A percentile compares a stretch with the other conserved stretches of the same genome.
phyloP scores from a whole-genome alignment of 2,113 vertebrate genomes.

The Alouatta palliata region DNA sequence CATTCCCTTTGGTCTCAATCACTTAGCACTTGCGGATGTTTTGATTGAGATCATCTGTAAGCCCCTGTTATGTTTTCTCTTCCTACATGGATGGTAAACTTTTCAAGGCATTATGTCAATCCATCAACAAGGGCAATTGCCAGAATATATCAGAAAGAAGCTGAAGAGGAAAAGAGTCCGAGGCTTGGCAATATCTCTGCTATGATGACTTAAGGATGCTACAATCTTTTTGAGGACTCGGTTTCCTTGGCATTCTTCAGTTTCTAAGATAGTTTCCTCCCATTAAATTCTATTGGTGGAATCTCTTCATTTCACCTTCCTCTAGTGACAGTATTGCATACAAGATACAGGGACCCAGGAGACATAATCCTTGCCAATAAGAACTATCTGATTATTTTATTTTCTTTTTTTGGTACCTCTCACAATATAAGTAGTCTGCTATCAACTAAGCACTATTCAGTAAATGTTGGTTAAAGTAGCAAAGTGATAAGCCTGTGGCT shows the following conservation, averaged over 20 bases:
- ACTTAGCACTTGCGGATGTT: constrained; percentile 54
- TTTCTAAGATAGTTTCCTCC: not conserved
- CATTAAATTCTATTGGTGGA: not conserved
- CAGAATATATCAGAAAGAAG: not conserved
- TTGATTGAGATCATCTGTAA: constrained; percentile 57
- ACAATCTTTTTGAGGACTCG: not conserved
- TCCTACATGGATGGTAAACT: not conserved
- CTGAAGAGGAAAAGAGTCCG: not conserved
- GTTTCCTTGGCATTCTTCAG: not conserved
- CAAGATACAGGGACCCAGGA: not conserved
- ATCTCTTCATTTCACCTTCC: not conserved
- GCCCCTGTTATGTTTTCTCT: constrained; percentile 37
- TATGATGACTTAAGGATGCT: not conserved
- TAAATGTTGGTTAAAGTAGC: not conserved
- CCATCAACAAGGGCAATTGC: not conserved
- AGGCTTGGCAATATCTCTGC: not conserved
- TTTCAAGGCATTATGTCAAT: not conserved
- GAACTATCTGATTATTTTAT: not conserved
- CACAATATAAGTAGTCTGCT: not conserved
- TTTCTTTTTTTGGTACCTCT: not conserved
- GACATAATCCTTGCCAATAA: not conserved
- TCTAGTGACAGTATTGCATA: not conserved
- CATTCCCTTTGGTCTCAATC: constrained; percentile 52
- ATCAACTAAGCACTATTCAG: not conserved
- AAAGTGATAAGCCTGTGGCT: not conserved